Evolutionary conservation across 2,888 invertebrate genomes (phyloP).

Genomic region (Ectemnius continuus): DNA sequence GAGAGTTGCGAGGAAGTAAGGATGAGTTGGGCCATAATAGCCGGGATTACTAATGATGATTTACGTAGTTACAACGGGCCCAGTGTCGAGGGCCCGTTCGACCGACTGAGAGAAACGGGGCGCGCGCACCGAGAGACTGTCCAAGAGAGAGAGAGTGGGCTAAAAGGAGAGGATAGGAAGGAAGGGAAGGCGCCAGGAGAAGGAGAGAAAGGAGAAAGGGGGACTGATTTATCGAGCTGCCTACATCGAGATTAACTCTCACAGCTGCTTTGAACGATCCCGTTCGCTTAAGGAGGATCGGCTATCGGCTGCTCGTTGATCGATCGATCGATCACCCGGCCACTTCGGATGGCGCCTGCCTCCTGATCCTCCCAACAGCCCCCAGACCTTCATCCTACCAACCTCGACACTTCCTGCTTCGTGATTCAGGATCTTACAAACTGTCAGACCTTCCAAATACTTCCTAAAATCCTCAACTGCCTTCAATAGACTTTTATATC

Average conservation of each 20-base stretch:
- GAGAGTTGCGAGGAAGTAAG: not conserved
- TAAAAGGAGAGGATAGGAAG: not conserved
- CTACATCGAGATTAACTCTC: constrained; percentile 55
- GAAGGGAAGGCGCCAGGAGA: not conserved
- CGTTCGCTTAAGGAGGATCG: constrained; percentile 42
- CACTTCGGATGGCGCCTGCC: constrained; percentile 33
- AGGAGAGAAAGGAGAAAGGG: constrained; percentile 16
- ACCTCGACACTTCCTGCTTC: not conserved
- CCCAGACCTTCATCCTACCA: not conserved
- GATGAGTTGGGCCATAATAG: constrained; percentile 27
- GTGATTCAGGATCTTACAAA: not conserved
- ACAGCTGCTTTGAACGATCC: constrained; percentile 35
- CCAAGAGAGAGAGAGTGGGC: not conserved
- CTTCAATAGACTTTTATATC: no score
- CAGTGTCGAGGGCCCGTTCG: not conserved
- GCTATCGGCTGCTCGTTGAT: constrained; percentile 49
- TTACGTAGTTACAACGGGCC: constrained; percentile 39
- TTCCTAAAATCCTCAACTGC: no score
- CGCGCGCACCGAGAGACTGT: no score
- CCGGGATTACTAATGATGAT: constrained; percentile 50
- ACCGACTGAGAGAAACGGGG: not conserved
- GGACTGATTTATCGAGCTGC: constrained; percentile 54
- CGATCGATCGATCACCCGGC: constrained; percentile 49
- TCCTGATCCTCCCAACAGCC: constrained; percentile 13
- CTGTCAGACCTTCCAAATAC: no score